These are phyloP conservation scores for Jaculus jaculus DNA, from an alignment of 2,113 vertebrate genomes.

Conservation along the genomic window DNA sequence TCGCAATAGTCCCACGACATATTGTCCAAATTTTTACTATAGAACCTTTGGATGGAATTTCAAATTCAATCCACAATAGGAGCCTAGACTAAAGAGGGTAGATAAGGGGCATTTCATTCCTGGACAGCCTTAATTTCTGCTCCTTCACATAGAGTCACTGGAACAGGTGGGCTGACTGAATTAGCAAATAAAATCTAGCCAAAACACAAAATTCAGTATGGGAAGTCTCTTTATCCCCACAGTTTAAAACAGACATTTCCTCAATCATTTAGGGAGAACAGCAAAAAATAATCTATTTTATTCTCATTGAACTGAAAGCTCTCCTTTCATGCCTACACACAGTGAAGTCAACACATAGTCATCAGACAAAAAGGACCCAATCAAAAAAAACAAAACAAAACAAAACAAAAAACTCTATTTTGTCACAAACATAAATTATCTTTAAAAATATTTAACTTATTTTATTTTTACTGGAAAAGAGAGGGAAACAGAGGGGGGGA, in stretches of 20 bases:
- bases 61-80: background rate
- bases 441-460: too few relatives aligned
- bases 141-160: background rate
- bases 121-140: background rate
- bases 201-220: background rate
- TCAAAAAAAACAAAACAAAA: too few relatives aligned
- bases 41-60: background rate
- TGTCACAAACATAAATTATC: background rate
- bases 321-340: background rate
- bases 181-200: background rate
- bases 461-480: too few relatives aligned
- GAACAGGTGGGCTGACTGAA: background rate
- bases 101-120: background rate
- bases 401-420: background rate
- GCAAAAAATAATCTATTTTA: background rate
- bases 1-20: background rate
- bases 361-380: background rate
- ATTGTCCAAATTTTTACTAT: background rate
- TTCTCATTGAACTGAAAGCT: background rate
- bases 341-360: background rate
- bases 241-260: background rate
- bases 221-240: background rate
- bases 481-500: too few relatives aligned
- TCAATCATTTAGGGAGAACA: background rate
- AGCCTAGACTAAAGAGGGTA: background rate